Conservation (phyloP, 2,113 vertebrate genomes). For the Ascaphus truei region DNA sequence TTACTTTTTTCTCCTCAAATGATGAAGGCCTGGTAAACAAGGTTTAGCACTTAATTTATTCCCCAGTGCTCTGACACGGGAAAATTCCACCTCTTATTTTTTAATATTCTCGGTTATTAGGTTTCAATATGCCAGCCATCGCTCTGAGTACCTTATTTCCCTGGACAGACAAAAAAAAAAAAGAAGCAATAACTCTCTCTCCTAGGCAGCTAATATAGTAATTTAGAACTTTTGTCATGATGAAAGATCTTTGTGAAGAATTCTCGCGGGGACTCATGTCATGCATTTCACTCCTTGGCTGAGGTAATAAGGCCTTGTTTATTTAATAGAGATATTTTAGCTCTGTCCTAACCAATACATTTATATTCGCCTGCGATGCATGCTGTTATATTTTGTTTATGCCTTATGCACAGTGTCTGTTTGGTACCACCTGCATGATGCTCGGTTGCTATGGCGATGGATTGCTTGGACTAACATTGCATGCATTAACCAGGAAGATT, state of each 20-base stretch:
- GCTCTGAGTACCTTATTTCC: constrained; percentile 86
- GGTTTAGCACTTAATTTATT: constrained; percentile 82
- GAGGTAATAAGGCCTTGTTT: constrained; percentile 76
- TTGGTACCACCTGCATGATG: neutral
- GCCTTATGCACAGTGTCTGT: constrained; percentile 23
- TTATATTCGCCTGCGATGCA: constrained; percentile 43
- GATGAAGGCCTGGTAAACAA: constrained; percentile 67
- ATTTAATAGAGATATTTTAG: constrained; percentile 75
- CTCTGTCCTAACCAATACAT: constrained; percentile 65
- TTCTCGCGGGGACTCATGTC: constrained; percentile 56
- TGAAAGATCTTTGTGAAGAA: constrained; percentile 68
- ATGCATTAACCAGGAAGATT: neutral
- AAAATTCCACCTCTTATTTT: constrained; percentile 68
- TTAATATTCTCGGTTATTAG: constrained; percentile 85
- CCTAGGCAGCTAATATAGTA: constrained; percentile 60
- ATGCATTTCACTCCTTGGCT: constrained; percentile 56
- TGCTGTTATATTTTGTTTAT: constrained; percentile 48
- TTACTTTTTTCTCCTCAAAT: constrained; percentile 66
- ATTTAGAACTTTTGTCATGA: constrained; percentile 70
- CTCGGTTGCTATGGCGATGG: constrained; percentile 40
- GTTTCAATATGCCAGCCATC: constrained; percentile 80
- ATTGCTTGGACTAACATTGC: neutral
- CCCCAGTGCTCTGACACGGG: constrained; percentile 62
- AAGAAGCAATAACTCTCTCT: constrained; percentile 58
- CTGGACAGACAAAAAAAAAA: constrained; percentile 67